Base-by-base conservation (phyloP, 2,797 vertebrate genomes). In the Hydrocynus forskahlii region DNA sequence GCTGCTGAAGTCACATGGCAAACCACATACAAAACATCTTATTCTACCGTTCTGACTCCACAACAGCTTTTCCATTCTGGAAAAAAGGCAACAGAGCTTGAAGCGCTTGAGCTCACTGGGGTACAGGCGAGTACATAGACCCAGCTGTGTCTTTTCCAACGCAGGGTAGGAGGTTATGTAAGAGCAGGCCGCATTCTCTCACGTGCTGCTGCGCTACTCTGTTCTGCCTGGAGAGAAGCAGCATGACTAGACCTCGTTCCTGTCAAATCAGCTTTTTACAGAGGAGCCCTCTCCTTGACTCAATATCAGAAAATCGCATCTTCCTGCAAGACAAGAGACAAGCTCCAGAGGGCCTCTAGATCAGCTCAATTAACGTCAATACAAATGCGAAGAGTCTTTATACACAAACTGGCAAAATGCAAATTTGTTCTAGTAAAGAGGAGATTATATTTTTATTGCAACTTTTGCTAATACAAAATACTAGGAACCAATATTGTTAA, bases 181-280 rank as follows among this genome's bases (percentile, higher is more conserved):
- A 69, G 43, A 69, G 43, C n/a, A 23, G 67, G 66, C 66, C n/a
- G 19, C 43, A 17, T 5, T 43, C n/a, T 13, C 67, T 69, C 40
- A 69, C 43, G 5, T 50, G 67, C 67, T 69, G 21, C 40, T 23
- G 13, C n/a, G 4, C 67, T 69, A 48, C 21, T 13, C 67, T 14
- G 21, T 25, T 48, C 21, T 69, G 40, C 67, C n/a, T 48, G 67
- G 43, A 69, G 67, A 69, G 43, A 69, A 69, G 40, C 35, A 40
- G 66, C n/a, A 23, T 45, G 4, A 69, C 67, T 48, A n/a, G 67
- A 10, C n/a, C 4, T n/a, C 21, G 67, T 23, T 69, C 14, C 63
- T 43, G 35, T 66, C 63, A 69, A 19, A 69, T 19, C 40, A 45
- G n/a, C 66, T 43, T 16, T 4, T 13, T 43, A 48, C 40, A 45